Conservation (phyloP, 2,888 invertebrate genomes). For the Cheilosia scutellata region DNA sequence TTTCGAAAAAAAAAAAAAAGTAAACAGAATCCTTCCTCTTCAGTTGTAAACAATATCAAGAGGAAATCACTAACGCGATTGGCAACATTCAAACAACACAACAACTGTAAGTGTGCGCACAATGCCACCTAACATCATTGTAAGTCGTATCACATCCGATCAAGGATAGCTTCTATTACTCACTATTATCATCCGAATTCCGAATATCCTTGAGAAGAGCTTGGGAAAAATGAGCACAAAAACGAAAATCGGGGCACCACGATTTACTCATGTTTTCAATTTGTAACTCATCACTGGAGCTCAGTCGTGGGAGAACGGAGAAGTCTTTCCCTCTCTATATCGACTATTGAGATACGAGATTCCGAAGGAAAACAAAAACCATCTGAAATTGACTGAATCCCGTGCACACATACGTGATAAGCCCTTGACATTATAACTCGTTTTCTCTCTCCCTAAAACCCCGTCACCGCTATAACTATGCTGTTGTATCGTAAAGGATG, state of each 20-base stretch:
- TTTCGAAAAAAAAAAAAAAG: no score
- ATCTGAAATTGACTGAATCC: constrained; percentile 49
- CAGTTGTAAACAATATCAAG: constrained; percentile 8
- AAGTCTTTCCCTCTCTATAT: background rate
- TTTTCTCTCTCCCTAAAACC: background rate
- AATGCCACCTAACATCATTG: constrained; percentile 43
- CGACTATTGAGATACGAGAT: no score
- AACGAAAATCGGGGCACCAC: constrained; percentile 57
- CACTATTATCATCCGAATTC: constrained; percentile 60
- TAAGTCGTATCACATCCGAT: constrained; percentile 70
- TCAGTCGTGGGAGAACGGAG: constrained; percentile 47
- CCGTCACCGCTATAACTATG: background rate
- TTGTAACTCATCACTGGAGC: constrained; percentile 70
- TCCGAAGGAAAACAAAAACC: constrained; percentile 45
- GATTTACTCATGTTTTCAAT: constrained; percentile 74
- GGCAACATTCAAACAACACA: constrained; percentile 11
- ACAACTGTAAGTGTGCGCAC: constrained; percentile 33
- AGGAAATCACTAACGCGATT: constrained; percentile 17
- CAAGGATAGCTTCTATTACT: constrained; percentile 69
- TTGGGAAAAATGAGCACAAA: background rate
- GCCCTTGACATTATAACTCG: constrained; percentile 55
- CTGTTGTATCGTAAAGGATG: constrained; percentile 23
- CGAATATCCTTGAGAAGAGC: constrained; percentile 25
- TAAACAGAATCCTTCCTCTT: background rate
- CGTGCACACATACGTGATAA: constrained; percentile 41